These are phyloP conservation scores for Saccostrea glomerata DNA, from an alignment of 1,140 invertebrate genomes.

Conservation along the genomic window DNA sequence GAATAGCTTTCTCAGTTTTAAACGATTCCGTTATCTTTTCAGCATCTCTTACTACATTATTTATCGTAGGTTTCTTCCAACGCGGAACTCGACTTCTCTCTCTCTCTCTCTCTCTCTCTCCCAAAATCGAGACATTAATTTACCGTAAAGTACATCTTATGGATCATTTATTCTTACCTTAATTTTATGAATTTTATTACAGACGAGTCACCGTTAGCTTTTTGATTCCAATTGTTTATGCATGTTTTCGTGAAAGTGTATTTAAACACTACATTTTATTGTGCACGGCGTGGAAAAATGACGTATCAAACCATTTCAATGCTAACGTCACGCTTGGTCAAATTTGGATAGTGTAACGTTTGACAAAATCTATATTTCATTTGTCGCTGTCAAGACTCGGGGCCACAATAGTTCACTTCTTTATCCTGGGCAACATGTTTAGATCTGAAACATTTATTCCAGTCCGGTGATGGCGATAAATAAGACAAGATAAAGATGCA, in stretches of 20 bases:
- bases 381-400: background rate
- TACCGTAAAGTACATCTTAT: background rate
- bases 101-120: slow-evolving; percentile 13
- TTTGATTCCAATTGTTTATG: background rate
- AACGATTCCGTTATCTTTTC: slow-evolving; percentile 12
- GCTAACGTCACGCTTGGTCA: slow-evolving; percentile 4
- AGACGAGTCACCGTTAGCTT: background rate
- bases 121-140: background rate
- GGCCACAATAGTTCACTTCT: slow-evolving; percentile 18
- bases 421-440: background rate
- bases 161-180: background rate
- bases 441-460: background rate
- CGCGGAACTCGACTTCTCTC: background rate
- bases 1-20: slow-evolving; percentile 25
- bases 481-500: too few species aligned
- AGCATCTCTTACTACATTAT: slow-evolving; percentile 3
- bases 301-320: background rate
- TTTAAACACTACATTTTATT: background rate
- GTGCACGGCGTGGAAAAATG: background rate
- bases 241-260: background rate
- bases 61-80: background rate
- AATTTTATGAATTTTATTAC: background rate
- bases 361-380: slow-evolving; percentile 32
- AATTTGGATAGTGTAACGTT: slow-evolving; percentile 4
- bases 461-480: background rate